phyloP scores from a whole-genome alignment of 1,140 invertebrate species.

The Bradynema listronoti region DNA sequence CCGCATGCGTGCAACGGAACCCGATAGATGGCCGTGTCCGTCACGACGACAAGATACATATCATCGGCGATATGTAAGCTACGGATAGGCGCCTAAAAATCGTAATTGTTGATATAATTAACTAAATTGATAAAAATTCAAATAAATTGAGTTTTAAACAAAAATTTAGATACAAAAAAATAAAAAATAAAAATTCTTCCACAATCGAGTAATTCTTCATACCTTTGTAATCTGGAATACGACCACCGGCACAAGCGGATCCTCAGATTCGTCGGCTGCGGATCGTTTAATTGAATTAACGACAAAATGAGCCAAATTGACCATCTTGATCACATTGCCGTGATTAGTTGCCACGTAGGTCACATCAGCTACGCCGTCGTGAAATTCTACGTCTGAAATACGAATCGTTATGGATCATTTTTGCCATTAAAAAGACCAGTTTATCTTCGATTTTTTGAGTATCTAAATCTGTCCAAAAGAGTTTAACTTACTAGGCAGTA shows the following conservation, averaged over 20 bases:
- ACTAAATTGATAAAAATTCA: no score
- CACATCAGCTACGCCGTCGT: constrained; percentile 37
- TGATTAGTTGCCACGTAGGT: constrained; percentile 45
- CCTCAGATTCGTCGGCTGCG: background rate
- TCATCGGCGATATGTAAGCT: constrained; percentile 31
- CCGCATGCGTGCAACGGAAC: constrained; percentile 35
- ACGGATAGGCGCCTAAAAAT: constrained; percentile 34
- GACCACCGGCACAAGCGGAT: constrained; percentile 32
- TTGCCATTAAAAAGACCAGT: no score
- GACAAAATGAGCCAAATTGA: constrained; percentile 20
- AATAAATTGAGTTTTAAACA: constrained; percentile 2
- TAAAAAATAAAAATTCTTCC: background rate
- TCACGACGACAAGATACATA: constrained; percentile 35
- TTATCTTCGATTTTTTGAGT: no score
- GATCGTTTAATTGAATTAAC: background rate
- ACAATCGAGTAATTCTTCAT: background rate
- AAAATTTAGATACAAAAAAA: background rate
- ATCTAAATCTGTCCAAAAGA: no score
- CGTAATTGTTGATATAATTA: no score
- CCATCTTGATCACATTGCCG: constrained; percentile 43
- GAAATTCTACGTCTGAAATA: constrained; percentile 24
- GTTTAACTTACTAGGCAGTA: no score
- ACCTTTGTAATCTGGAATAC: constrained; percentile 30
- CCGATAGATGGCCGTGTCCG: constrained; percentile 32
- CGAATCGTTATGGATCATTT: no score